These are phyloP conservation scores for Laterallus jamaicensis DNA, from an alignment of 2,113 vertebrate genomes.

Conservation along the genomic window DNA sequence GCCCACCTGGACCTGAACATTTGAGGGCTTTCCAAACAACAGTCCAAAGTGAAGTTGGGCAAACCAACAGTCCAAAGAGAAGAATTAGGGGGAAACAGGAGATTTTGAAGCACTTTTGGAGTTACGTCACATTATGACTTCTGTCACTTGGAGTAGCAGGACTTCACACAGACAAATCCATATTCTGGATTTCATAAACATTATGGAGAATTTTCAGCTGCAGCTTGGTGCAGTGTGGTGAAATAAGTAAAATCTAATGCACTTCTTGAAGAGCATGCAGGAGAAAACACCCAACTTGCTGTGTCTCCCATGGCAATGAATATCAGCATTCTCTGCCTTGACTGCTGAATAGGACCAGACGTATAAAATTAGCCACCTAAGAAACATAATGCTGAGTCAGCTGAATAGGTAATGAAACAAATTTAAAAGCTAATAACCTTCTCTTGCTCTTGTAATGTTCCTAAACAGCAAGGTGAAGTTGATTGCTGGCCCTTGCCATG, in stretches of 20 bases:
- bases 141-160: background rate
- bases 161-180: background rate
- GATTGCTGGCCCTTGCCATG: slow-evolving; percentile 97
- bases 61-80: background rate
- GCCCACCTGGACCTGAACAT: background rate
- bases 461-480: slow-evolving; percentile 90
- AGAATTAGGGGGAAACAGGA: background rate
- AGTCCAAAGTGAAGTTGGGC: background rate
- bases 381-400: background rate
- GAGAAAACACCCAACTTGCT: background rate
- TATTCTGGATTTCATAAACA: background rate
- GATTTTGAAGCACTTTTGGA: background rate
- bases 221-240: background rate
- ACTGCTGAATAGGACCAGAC: background rate
- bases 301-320: background rate
- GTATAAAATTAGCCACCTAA: background rate
- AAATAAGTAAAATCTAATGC: background rate
- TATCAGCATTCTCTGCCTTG: background rate
- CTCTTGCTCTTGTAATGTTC: background rate
- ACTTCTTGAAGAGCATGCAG: background rate
- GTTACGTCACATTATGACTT: background rate
- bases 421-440: background rate
- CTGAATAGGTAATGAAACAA: background rate
- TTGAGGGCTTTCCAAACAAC: background rate
- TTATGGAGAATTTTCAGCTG: background rate